These are phyloP conservation scores for Gastrophysa polygoni DNA, from an alignment of 2,888 invertebrate genomes.

Conservation along the genomic window DNA sequence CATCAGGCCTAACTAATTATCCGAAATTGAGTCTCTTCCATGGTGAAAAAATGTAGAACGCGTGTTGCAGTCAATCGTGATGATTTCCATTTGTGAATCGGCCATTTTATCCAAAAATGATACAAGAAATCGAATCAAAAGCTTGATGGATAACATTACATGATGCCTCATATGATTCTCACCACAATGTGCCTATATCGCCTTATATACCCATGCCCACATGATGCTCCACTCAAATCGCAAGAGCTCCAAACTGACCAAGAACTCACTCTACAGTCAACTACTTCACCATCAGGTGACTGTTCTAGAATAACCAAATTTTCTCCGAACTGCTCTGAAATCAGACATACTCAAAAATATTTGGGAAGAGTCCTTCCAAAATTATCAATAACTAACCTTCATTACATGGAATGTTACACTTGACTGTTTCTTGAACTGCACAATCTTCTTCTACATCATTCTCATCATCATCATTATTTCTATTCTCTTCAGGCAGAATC, in stretches of 20 bases:
- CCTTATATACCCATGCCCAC: slow-evolving; percentile 60
- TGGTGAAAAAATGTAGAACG: too few species aligned
- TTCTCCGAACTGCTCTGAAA: slow-evolving; percentile 11
- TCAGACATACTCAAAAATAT: background rate
- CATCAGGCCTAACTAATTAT: too few species aligned
- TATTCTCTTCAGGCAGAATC: slow-evolving; percentile 47
- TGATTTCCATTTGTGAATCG: too few species aligned
- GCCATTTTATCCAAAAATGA: too few species aligned
- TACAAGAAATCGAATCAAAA: too few species aligned
- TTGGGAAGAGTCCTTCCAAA: too few species aligned
- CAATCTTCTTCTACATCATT: slow-evolving; percentile 32
- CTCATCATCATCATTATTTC: slow-evolving; percentile 35
- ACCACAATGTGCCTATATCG: slow-evolving; percentile 60
- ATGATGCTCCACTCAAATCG: slow-evolving; percentile 45
- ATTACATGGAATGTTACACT: slow-evolving; percentile 50
- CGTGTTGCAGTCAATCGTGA: too few species aligned
- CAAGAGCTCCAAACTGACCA: slow-evolving; percentile 63
- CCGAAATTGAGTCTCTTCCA: too few species aligned
- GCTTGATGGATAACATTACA: too few species aligned
- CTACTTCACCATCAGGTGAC: slow-evolving; percentile 36
- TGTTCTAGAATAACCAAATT: slow-evolving; percentile 17
- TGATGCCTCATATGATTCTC: too few species aligned
- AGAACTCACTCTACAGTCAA: slow-evolving; percentile 60
- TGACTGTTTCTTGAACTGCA: slow-evolving; percentile 48
- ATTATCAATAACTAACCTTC: slow-evolving; percentile 11